Evolutionary conservation across 2,888 invertebrate species (phyloP).

Genomic region (Apeira syringaria): DNA sequence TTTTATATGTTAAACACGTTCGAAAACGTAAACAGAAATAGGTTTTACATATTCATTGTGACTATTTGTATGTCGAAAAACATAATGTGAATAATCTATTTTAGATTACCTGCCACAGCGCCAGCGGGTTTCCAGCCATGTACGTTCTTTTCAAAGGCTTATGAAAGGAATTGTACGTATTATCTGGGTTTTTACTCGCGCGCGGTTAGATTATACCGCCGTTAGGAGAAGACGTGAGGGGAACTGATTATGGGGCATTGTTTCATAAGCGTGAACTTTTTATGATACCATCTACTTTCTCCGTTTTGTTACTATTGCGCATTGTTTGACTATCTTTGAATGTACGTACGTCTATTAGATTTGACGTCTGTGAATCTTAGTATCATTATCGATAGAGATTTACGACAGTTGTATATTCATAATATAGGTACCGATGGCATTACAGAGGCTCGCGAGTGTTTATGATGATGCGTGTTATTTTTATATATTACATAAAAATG

Average conservation of each 20-base stretch:
- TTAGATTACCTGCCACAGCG: conserved; percentile 22
- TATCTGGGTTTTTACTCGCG: conserved; percentile 43
- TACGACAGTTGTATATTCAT: too few relatives aligned
- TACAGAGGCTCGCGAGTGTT: too few relatives aligned
- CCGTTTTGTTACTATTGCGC: conserved; percentile 35
- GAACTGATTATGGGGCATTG: conserved; percentile 65
- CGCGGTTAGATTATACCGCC: conserved; percentile 34
- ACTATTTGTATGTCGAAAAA: conserved; percentile 7
- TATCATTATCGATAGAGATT: too few relatives aligned
- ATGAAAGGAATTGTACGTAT: conserved; percentile 34
- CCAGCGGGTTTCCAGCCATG: conserved; percentile 17
- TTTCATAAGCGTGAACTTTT: conserved; percentile 46
- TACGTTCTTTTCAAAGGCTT: conserved; percentile 25
- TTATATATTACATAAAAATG: too few relatives aligned
- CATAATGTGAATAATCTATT: conserved; percentile 22
- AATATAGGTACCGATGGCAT: too few relatives aligned
- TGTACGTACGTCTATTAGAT: too few relatives aligned
- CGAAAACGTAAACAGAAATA: too few relatives aligned
- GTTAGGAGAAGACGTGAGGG: conserved; percentile 57
- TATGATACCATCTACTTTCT: conserved; percentile 37
- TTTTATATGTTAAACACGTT: too few relatives aligned
- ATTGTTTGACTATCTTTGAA: conserved; percentile 33
- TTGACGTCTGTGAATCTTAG: too few relatives aligned
- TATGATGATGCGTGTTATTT: too few relatives aligned
- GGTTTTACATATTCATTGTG: neutral